These are phyloP conservation scores for Graptemys geographica DNA, from an alignment of 2,797 vertebrate species.

Conservation along the genomic window DNA sequence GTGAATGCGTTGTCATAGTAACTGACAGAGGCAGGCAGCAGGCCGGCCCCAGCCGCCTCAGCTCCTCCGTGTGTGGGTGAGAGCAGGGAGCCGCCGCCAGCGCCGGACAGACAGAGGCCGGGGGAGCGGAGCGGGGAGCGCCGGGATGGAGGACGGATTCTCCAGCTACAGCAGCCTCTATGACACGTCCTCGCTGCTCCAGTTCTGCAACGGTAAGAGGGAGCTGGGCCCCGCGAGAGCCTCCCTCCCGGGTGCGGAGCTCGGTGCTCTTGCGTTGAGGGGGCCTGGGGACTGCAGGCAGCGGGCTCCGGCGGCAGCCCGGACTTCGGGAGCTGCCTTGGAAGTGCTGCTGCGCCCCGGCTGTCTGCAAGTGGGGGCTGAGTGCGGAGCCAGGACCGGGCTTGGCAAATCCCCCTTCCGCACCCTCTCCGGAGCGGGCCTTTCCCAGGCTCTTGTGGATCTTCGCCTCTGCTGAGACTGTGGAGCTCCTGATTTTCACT, in stretches of 20 bases:
- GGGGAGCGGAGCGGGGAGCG: conserved; percentile 67
- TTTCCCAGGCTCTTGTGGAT: not conserved
- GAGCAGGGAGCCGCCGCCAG: conserved; percentile 8
- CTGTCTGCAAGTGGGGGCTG: not conserved
- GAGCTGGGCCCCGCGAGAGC: not conserved
- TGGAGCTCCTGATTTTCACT: not conserved
- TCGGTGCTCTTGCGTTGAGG: not conserved
- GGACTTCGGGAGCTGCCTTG: not conserved
- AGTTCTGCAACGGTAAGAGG: conserved; percentile 96
- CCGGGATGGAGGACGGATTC: conserved; percentile 97
- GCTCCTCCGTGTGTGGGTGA: conserved; percentile 39
- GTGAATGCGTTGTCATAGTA: conserved; percentile 92
- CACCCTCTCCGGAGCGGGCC: not conserved
- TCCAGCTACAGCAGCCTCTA: conserved; percentile 97
- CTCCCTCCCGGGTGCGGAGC: not conserved
- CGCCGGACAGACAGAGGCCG: conserved; percentile 47
- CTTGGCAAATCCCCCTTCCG: not conserved
- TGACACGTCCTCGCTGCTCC: conserved; percentile 97
- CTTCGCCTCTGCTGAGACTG: not conserved
- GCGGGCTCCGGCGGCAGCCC: not conserved
- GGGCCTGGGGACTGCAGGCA: not conserved
- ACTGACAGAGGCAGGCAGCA: conserved; percentile 81
- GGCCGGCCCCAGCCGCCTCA: conserved; percentile 62
- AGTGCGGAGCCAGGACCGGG: not conserved
- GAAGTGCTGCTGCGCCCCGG: conserved; percentile 47